A percentile compares a stretch with the other conserved stretches of the same genome.
These are phyloP conservation scores for Thinocorus orbignyianus DNA, from an alignment of 2,113 vertebrate genomes.

Conservation along the genomic window DNA sequence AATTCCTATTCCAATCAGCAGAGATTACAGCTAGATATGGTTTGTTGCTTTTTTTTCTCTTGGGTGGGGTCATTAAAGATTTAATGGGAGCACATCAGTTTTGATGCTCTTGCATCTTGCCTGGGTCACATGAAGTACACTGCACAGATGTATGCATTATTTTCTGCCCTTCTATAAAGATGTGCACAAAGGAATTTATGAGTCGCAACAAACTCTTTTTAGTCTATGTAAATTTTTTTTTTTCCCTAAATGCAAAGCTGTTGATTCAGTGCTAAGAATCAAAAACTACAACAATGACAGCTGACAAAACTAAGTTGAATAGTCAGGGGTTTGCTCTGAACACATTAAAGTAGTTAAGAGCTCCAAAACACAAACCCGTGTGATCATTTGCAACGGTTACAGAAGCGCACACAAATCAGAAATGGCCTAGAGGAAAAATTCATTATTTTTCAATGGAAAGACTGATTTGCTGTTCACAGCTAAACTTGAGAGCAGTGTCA, in stretches of 20 bases:
- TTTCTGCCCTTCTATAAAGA: not conserved
- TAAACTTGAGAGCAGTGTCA: not conserved
- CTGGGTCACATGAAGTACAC: not conserved
- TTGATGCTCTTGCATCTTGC: not conserved
- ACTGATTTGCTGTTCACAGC: not conserved
- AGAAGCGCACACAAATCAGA: not conserved
- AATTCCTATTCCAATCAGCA: not conserved
- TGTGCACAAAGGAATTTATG: not conserved
- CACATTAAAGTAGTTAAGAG: not conserved
- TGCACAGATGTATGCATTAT: not conserved
- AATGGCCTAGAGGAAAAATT: not conserved
- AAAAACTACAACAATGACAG: not conserved
- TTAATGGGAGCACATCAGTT: not conserved
- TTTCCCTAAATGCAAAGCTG: not conserved
- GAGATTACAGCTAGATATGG: not conserved
- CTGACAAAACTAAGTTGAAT: not conserved
- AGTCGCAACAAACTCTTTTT: not conserved
- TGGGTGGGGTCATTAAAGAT: not conserved
- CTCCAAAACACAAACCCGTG: not conserved
- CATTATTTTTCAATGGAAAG: not conserved
- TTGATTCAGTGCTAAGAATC: not conserved
- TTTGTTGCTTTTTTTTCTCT: not conserved
- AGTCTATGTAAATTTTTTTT: not conserved
- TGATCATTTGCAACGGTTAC: not conserved
- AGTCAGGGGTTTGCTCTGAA: not conserved